A percentile compares a stretch with the other conserved stretches of the same genome.
These are phyloP conservation scores for Drosophila nasuta DNA, from an alignment of 1,140 invertebrate genomes.

Conservation along the genomic window DNA sequence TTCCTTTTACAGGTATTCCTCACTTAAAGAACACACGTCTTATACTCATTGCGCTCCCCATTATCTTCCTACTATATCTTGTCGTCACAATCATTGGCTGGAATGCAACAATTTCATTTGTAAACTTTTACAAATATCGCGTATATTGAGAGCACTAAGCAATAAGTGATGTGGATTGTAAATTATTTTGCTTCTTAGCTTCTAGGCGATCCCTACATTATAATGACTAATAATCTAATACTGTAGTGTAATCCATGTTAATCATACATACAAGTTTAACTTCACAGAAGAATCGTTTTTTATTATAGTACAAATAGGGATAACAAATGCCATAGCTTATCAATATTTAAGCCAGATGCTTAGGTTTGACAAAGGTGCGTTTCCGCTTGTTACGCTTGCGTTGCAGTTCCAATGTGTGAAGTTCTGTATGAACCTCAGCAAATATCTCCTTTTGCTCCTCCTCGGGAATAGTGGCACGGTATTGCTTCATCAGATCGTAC, in stretches of 20 bases:
- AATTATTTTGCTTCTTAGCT: constrained; percentile 73
- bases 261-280: constrained; percentile 36
- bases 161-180: constrained; percentile 49
- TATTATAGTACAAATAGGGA: constrained; percentile 58
- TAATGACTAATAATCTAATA: constrained; percentile 69
- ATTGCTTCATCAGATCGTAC: constrained; percentile 97
- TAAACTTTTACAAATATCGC: constrained; percentile 92
- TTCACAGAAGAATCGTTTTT: constrained; percentile 33
- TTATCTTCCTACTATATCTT: constrained; percentile 92
- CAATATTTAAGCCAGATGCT: constrained; percentile 85
- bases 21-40: constrained; percentile 95
- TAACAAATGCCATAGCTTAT: constrained; percentile 47
- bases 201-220: constrained; percentile 47
- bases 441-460: constrained; percentile 95
- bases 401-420: constrained; percentile 89
- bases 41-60: constrained; percentile 94
- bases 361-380: constrained; percentile 88
- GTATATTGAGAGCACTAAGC: constrained; percentile 84
- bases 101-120: constrained; percentile 91
- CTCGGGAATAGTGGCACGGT: constrained; percentile 93
- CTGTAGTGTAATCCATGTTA: constrained; percentile 51
- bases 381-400: constrained; percentile 89
- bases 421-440: constrained; percentile 91
- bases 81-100: constrained; percentile 89
- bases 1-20: constrained; percentile 91